These are phyloP conservation scores for Paraplagusia blochii DNA, from an alignment of 2,113 vertebrate genomes.

Conservation along the genomic window DNA sequence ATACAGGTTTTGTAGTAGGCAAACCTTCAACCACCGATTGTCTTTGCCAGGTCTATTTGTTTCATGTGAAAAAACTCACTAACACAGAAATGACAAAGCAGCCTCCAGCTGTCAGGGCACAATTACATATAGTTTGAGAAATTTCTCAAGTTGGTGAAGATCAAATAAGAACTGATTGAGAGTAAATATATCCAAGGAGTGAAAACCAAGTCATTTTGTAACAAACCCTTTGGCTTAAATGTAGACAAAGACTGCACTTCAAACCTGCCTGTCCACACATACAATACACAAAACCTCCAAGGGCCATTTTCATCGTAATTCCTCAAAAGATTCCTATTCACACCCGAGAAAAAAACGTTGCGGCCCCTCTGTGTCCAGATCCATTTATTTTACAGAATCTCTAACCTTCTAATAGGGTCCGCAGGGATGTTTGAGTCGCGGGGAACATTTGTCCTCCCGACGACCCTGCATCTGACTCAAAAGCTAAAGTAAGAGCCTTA, in stretches of 20 bases:
- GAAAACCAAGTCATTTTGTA: background rate
- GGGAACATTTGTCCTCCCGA: slow-evolving; percentile 30
- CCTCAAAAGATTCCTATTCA: slow-evolving; percentile 28
- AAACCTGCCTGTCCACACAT: background rate
- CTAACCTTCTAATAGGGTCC: slow-evolving; percentile 54
- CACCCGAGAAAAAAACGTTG: slow-evolving; percentile 34
- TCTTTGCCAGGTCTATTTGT: no score
- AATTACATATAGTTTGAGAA: background rate
- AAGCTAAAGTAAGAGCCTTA: slow-evolving; percentile 39
- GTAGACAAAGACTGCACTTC: background rate
- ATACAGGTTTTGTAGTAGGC: no score
- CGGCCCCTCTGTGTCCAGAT: slow-evolving; percentile 36
- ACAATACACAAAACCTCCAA: slow-evolving; percentile 16
- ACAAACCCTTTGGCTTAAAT: no score
- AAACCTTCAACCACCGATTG: background rate
- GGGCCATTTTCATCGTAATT: slow-evolving; percentile 42
- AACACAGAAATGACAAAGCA: no score
- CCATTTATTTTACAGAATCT: slow-evolving; percentile 49
- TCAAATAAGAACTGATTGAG: background rate
- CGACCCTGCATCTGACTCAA: slow-evolving; percentile 27
- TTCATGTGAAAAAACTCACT: no score
- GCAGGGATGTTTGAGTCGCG: slow-evolving; percentile 33
- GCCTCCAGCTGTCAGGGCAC: no score
- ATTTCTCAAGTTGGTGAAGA: background rate
- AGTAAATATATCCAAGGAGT: background rate